These are phyloP conservation scores for Sussaba pulchella DNA, from an alignment of 2,888 invertebrate species.

Conservation along the genomic window DNA sequence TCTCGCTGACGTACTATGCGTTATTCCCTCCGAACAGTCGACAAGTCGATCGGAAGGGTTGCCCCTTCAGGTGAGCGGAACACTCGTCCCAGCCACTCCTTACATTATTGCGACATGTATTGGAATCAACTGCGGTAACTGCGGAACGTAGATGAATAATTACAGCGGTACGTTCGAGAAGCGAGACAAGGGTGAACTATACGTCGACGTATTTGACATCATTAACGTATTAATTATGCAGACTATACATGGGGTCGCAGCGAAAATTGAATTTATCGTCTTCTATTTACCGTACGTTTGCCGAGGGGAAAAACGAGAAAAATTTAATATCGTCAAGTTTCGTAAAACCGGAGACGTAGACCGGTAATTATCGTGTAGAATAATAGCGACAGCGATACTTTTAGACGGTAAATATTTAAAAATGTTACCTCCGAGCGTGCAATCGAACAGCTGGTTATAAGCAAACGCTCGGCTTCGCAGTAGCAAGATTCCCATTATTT, in stretches of 20 bases:
- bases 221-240: slow-evolving; percentile 7
- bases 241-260: not conserved
- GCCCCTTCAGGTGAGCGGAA: too few species aligned
- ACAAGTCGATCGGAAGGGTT: too few species aligned
- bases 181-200: not conserved
- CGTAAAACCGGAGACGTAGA: not conserved
- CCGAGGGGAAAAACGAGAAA: not conserved
- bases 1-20: too few species aligned
- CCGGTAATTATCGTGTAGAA: too few species aligned
- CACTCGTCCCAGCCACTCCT: too few species aligned
- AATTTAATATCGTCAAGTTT: not conserved
- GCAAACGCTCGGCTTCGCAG: not conserved
- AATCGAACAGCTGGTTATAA: not conserved
- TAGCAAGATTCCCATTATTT: not conserved
- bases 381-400: not conserved
- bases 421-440: not conserved
- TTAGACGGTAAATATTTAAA: not conserved
- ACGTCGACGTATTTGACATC: not conserved
- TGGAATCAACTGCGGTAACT: not conserved
- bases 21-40: too few species aligned
- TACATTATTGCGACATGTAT: not conserved
- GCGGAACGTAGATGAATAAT: not conserved
- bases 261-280: not conserved
- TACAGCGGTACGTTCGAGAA: not conserved
- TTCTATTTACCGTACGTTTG: not conserved